Percentiles rank a stretch among this genome's conserved stretches.
Conservation (phyloP, 2,888 invertebrate species). For the Marronus borbonicus region DNA sequence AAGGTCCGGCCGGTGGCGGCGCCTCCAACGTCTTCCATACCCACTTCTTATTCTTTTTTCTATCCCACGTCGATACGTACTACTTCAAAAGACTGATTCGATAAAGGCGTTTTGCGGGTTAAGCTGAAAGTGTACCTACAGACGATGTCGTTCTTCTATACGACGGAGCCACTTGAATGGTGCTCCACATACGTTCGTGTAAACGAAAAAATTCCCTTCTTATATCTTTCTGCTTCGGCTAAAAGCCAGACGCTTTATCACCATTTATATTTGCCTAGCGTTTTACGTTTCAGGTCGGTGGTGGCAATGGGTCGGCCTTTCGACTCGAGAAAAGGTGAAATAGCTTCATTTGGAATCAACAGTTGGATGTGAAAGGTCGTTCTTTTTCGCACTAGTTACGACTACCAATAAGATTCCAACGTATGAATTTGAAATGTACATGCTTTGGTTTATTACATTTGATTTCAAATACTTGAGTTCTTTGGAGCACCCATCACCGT, state of each 20-base stretch:
- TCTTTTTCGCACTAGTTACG: too few species aligned
- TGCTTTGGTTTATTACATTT: too few species aligned
- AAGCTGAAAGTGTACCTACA: slow-evolving; percentile 60
- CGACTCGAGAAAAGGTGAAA: too few species aligned
- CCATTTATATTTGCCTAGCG: slow-evolving; percentile 12
- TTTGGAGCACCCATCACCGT: too few species aligned
- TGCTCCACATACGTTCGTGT: not conserved
- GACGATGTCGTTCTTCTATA: not conserved
- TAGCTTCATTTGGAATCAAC: too few species aligned
- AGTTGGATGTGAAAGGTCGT: too few species aligned
- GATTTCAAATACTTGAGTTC: too few species aligned
- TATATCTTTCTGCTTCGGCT: not conserved
- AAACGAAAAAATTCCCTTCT: not conserved
- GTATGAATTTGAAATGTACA: too few species aligned
- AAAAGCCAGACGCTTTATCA: slow-evolving; percentile 5
- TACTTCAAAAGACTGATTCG: slow-evolving; percentile 69
- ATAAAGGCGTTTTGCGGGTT: slow-evolving; percentile 67
- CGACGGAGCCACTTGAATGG: not conserved
- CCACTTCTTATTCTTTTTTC: too few species aligned
- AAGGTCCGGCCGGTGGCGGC: not conserved
- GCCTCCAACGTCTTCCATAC: too few species aligned
- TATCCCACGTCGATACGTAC: slow-evolving; percentile 54
- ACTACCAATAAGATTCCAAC: too few species aligned
- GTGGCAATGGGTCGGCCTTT: too few species aligned
- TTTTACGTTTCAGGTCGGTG: not conserved